Conservation (phyloP, 2,888 invertebrate genomes). For the Phyto melanocephala region DNA sequence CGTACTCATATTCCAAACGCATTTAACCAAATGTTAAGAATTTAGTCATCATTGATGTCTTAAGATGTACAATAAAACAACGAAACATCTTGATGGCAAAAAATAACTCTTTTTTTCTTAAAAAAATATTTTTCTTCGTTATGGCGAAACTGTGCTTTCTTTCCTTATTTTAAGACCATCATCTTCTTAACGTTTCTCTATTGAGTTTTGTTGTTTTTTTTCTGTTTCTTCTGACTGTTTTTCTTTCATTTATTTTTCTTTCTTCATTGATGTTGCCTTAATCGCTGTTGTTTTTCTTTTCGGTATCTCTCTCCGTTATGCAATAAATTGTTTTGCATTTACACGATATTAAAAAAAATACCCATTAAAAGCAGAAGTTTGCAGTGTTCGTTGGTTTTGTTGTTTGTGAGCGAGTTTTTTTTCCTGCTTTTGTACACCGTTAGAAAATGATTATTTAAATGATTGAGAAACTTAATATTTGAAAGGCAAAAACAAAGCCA, state of each 20-base stretch:
- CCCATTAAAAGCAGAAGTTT: slow-evolving; percentile 59
- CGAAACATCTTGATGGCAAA: slow-evolving; percentile 36
- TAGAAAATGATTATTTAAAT: slow-evolving; percentile 18
- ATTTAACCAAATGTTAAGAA: slow-evolving; percentile 38
- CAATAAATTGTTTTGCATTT: slow-evolving; percentile 65
- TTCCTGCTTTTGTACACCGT: slow-evolving; percentile 9
- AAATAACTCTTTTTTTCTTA: slow-evolving; percentile 43
- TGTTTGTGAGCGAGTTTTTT: background rate
- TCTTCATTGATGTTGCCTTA: slow-evolving; percentile 34
- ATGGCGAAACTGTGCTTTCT: slow-evolving; percentile 20
- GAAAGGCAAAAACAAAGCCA: background rate
- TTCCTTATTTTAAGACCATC: slow-evolving; percentile 23
- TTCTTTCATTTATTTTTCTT: background rate
- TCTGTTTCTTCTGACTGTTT: background rate
- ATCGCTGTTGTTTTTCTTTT: slow-evolving; percentile 35
- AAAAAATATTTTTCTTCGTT: background rate
- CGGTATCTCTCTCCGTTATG: slow-evolving; percentile 56
- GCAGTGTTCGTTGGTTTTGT: background rate
- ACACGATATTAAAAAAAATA: slow-evolving; percentile 64
- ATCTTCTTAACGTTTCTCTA: slow-evolving; percentile 19
- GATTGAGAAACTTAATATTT: too few relatives aligned
- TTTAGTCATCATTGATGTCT: slow-evolving; percentile 61
- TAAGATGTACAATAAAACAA: slow-evolving; percentile 32
- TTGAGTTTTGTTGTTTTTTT: background rate
- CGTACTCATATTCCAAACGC: background rate